Evolutionary conservation across 2,888 invertebrate genomes (phyloP).

Genomic region (Phalera bucephala): DNA sequence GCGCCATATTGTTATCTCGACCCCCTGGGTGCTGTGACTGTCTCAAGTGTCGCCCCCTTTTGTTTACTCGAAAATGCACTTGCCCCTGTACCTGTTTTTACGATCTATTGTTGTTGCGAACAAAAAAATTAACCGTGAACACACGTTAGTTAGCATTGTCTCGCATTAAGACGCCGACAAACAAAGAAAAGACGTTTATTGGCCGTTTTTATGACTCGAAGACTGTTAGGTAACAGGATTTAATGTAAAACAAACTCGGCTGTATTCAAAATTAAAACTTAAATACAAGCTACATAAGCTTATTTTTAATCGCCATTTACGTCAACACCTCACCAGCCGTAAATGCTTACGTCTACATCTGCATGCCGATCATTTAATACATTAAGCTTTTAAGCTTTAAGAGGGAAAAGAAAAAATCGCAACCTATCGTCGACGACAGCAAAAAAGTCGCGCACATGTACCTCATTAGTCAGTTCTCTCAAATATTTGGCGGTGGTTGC

Average conservation of each 20-base stretch:
- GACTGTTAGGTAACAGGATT: conserved; percentile 11
- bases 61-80: conserved; percentile 58
- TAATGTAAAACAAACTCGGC: background rate
- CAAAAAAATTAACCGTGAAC: conserved; percentile 55
- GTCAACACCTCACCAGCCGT: conserved; percentile 7
- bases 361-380: conserved; percentile 25
- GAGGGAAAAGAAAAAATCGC: conserved; percentile 33
- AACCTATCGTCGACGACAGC: conserved; percentile 39
- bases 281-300: no score
- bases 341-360: conserved; percentile 22
- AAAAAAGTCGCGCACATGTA: conserved; percentile 68
- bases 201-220: conserved; percentile 21
- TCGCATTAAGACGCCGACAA: conserved; percentile 37
- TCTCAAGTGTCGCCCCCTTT: conserved; percentile 53
- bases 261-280: no score
- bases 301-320: no score
- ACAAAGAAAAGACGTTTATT: conserved; percentile 25
- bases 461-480: conserved; percentile 70
- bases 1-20: conserved; percentile 62
- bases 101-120: conserved; percentile 42
- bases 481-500: conserved; percentile 76
- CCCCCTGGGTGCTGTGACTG: conserved; percentile 55
- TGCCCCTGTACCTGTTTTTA: conserved; percentile 63
- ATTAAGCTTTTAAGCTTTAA: conserved; percentile 31
- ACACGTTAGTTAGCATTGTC: conserved; percentile 54